phyloP scores from a whole-genome alignment of 1,140 invertebrate species.

The Matsumurasca onukii region DNA sequence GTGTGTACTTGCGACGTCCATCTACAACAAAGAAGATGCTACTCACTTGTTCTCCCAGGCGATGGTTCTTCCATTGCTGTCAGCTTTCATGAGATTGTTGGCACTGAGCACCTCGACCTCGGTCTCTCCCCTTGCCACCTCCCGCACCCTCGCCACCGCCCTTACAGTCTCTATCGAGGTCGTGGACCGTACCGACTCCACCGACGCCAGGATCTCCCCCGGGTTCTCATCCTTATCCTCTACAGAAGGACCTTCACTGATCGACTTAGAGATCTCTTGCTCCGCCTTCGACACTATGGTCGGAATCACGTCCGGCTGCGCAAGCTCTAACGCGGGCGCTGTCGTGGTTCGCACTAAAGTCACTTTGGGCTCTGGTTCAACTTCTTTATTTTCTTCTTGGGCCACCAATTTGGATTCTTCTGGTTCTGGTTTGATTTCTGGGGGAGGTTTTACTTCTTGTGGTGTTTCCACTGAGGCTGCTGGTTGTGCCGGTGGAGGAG shows the following conservation, averaged over 20 bases:
- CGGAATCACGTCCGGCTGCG: conserved; percentile 34
- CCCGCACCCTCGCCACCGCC: conserved; percentile 16
- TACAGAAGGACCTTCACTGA: conserved; percentile 9
- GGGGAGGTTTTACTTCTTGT: background rate
- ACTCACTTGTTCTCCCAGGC: conserved; percentile 25
- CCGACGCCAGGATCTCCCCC: conserved; percentile 14
- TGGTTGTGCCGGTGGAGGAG: conserved; percentile 12
- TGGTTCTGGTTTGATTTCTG: background rate
- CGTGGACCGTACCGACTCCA: conserved; percentile 31
- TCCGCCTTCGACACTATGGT: conserved; percentile 26
- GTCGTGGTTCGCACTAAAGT: conserved; percentile 32
- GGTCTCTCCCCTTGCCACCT: too few species aligned
- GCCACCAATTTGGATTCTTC: background rate
- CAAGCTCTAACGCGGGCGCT: conserved; percentile 25
- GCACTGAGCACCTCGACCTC: conserved; percentile 34
- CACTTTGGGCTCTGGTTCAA: conserved; percentile 18
- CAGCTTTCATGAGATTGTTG: conserved; percentile 32
- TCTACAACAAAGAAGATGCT: too few species aligned
- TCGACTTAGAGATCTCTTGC: conserved; percentile 27
- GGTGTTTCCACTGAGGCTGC: background rate
- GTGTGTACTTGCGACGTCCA: too few species aligned
- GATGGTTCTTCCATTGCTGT: conserved; percentile 17
- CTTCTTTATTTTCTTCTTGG: conserved; percentile 16
- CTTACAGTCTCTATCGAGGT: conserved; percentile 30
- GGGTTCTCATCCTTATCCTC: conserved; percentile 19